Evolutionary conservation across 2,888 invertebrate genomes (phyloP), one percentile per base, ranked within the genome.

Genomic region (Tetheella fluctuosa): DNA sequence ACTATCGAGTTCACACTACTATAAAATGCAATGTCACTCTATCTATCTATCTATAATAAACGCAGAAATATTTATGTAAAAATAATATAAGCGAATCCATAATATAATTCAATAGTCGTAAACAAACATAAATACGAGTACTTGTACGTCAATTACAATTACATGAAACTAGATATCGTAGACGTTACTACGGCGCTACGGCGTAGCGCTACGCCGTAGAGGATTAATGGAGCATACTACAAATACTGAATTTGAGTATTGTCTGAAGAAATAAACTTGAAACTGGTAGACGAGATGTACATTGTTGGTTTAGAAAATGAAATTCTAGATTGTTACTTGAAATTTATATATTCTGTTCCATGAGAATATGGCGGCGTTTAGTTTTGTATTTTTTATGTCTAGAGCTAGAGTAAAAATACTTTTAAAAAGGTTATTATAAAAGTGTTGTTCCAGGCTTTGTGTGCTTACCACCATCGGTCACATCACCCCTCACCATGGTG

Each of bases 171-270:
- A 57, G 60, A 62, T 63, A 61, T 60, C 63, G 64, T 69, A 67
- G 69, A 57, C 65, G 63, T 48, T 25, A 64, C 72, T 73, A 72
- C 75, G 67, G 69, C 69, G 55, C 55, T 55, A 55, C 55, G 52
- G 20, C 60, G 65, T 70, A 60, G 65, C 61, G 59, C 54, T 54
- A 54, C 57, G 37, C 52, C 59, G 60, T 60, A 61, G 61, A 34
- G 69, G 67, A 68, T 68, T 74, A 79, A 78, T 79, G 79, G 78
- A 76, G 74, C 73, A 69, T 64, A 70, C 63, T 64, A 65, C 73
- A 77, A 79, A 79, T 75, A 78, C 63, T 65, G 63, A 61, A 70
- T 67, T 68, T 68, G 63, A 63, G 55, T 55, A 55, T 23, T 13
- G 20, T 30, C 28, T 30, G 4, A 17, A 28, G 17, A 30, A 54